Conservation (phyloP, 2,113 vertebrate species). For the Callipepla squamata region DNA sequence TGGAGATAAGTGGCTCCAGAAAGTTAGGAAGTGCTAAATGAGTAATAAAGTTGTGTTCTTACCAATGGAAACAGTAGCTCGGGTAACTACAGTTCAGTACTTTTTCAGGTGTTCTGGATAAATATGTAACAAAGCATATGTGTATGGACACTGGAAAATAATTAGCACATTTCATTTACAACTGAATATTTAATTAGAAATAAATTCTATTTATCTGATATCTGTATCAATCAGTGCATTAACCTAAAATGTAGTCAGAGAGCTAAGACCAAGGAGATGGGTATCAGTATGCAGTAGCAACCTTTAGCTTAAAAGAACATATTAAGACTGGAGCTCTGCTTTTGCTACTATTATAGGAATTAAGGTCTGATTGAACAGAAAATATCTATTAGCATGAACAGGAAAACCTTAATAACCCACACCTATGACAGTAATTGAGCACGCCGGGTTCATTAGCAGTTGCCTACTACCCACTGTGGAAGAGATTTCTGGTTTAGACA, state of each 20-base stretch:
- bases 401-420: background rate
- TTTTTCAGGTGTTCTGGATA: background rate
- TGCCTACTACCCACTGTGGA: background rate
- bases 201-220: conserved; percentile 6
- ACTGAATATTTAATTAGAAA: background rate
- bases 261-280: background rate
- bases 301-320: background rate
- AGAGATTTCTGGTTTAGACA: background rate
- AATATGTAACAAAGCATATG: background rate
- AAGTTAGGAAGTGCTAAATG: background rate
- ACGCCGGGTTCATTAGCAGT: background rate
- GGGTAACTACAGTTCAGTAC: background rate
- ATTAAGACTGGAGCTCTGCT: background rate
- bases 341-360: background rate
- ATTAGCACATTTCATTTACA: background rate
- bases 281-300: background rate
- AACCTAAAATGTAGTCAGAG: background rate
- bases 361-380: background rate
- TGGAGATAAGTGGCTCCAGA: background rate
- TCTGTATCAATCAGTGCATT: background rate
- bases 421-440: background rate
- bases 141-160: background rate
- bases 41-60: background rate
- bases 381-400: background rate
- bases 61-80: background rate